Base-by-base conservation (phyloP, 2,797 vertebrate species). In the Erpetoichthys calabaricus region DNA sequence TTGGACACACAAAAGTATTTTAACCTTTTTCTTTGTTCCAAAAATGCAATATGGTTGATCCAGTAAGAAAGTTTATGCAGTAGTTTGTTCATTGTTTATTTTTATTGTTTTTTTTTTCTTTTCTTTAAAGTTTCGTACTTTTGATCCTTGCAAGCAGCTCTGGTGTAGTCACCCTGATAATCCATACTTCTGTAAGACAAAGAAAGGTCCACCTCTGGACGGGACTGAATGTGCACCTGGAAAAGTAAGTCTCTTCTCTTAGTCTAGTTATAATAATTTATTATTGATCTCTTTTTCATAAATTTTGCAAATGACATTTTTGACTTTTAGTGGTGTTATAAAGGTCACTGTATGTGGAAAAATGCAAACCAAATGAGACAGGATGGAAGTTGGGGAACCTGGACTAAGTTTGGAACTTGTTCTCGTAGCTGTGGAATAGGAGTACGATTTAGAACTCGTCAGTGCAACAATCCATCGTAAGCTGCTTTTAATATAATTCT, bases 271-370 rank as follows among this genome's bases (percentile, higher is more conserved):
- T 25, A 25, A 25, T 25, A 25, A 25, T 43, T 58, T 5, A 3
- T 58, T 8, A 25, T 25, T 25, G 25, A 25, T 25, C 25, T 25
- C 25, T 25, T 25, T 25, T 25, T 25, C 25, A 25, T 25, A 25
- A 25, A 25, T 25, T 25, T 25, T 25, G 25, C 25, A 25, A 25
- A 25, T 25, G 25, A 45, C 1, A 8, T 45, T 1, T 61, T 44
- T 42, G 44, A 57, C 47, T 59, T 56, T 47, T 64, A 99, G 96
- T 98, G 95, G 96, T 99, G 96, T 79, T 99, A 97, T 59, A 98
- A 99, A 81, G 96, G 96, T 70, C 93, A 99, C 67, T 99, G 96
- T 78, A 97, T 99, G 92, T 98, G 95, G 95, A 97, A 93, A 66
- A 97, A 91, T 6, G 82, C 86, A 1, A 91, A 95, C 61, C 91